These are phyloP conservation scores for Chelonoidis abingdonii DNA, from an alignment of 2,113 vertebrate species.

Conservation along the genomic window DNA sequence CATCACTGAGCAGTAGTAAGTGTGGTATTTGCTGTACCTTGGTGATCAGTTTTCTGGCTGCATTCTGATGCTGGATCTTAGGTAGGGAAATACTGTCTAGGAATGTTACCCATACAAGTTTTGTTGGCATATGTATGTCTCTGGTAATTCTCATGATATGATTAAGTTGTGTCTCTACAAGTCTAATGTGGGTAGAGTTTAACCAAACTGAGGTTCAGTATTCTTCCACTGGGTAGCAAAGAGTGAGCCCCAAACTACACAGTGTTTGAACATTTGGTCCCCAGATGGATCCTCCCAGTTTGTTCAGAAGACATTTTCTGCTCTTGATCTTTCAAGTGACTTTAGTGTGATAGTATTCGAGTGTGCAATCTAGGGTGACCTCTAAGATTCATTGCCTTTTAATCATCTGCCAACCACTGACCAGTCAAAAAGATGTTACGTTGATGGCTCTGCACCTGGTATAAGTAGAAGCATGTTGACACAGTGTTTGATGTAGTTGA, in stretches of 20 bases:
- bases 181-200: neutral
- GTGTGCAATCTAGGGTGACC: neutral
- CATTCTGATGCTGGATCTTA: neutral
- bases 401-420: neutral
- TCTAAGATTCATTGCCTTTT: neutral
- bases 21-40: neutral
- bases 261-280: neutral
- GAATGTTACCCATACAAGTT: neutral
- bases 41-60: neutral
- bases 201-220: neutral
- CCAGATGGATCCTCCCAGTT: neutral
- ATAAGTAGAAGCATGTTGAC: neutral
- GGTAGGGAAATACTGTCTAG: neutral
- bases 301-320: neutral
- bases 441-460: neutral
- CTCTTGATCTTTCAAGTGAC: neutral
- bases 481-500: neutral
- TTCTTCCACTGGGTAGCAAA: neutral
- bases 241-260: neutral
- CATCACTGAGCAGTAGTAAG: neutral
- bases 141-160: neutral
- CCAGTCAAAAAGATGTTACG: neutral
- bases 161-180: neutral
- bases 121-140: neutral
- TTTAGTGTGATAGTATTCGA: neutral